Evolutionary conservation across 2,113 vertebrate genomes (phyloP).

Genomic region (Panthera uncia): DNA sequence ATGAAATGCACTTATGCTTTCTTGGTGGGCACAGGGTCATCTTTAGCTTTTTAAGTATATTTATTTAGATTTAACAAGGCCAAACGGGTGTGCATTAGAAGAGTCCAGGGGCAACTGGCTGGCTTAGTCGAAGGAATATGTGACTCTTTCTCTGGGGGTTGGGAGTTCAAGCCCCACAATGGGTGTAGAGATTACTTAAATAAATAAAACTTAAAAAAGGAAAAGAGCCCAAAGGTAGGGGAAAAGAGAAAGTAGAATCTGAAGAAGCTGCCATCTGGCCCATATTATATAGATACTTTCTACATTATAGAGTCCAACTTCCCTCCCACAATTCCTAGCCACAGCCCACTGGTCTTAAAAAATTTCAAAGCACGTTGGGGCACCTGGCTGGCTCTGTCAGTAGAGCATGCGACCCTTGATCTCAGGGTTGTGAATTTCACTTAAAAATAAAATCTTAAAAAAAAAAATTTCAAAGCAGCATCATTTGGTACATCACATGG

Average conservation of each 20-base stretch:
- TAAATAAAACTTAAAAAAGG: not conserved
- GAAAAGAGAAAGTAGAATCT: not conserved
- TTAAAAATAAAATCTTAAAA: not conserved
- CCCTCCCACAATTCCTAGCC: not conserved
- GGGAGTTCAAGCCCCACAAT: not conserved
- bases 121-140: not conserved
- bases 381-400: not conserved
- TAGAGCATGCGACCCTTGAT: not conserved
- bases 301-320: not conserved
- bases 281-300: not conserved
- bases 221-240: not conserved
- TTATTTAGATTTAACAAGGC: slow-evolving; percentile 20
- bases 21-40: not conserved
- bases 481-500: not conserved
- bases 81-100: not conserved
- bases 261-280: not conserved
- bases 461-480: not conserved
- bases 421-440: not conserved
- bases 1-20: not conserved
- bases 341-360: not conserved
- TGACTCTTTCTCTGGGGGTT: not conserved
- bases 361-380: not conserved
- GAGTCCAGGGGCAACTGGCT: not conserved
- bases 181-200: not conserved
- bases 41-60: not conserved